Conservation (phyloP, 2,113 vertebrate species). For the Heterotilapia buettikoferi region DNA sequence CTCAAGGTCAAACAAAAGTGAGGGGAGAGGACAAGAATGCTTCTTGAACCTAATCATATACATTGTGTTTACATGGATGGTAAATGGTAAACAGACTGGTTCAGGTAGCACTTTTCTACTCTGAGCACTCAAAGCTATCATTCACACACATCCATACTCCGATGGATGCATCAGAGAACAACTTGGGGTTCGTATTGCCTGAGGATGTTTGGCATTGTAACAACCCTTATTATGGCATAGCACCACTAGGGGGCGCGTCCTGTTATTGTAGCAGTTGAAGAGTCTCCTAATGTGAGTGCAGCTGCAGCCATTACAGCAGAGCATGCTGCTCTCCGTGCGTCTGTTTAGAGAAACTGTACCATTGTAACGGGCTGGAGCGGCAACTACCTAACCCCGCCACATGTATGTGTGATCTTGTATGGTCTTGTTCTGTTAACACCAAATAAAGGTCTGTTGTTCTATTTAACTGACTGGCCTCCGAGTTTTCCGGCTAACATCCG, state of each 20-base stretch:
- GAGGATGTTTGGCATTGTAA: background rate
- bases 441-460: background rate
- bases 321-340: rapidly evolving
- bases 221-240: background rate
- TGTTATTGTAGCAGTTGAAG: background rate
- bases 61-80: background rate
- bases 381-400: background rate
- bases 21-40: background rate
- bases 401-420: background rate
- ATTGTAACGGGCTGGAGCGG: rapidly evolving
- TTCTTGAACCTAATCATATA: background rate
- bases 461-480: rapidly evolving
- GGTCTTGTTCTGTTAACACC: background rate
- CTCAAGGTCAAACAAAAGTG: background rate
- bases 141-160: rapidly evolving
- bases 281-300: background rate
- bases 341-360: background rate
- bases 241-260: background rate
- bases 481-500: background rate
- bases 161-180: background rate
- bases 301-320: background rate
- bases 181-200: background rate
- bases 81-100: background rate
- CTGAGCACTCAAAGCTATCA: background rate
- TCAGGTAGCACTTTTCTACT: background rate